Conservation (phyloP, 2,888 invertebrate genomes). For the Unio pictorum region DNA sequence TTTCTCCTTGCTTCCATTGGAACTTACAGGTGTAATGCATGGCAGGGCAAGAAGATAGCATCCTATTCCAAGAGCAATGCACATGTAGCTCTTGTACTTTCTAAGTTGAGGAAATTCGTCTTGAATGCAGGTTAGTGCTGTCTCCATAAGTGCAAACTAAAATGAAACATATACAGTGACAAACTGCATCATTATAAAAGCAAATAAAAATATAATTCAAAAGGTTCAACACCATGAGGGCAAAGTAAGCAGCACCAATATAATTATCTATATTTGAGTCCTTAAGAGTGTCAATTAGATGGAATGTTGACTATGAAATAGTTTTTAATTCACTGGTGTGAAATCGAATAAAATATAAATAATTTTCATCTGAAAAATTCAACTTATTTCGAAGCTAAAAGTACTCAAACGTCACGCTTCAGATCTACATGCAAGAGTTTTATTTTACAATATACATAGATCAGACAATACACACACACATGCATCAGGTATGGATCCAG, state of each 20-base stretch:
- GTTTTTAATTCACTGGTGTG: too few relatives aligned
- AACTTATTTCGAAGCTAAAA: too few relatives aligned
- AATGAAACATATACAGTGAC: slow-evolving; percentile 13
- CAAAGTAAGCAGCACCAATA: not conserved
- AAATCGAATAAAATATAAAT: too few relatives aligned
- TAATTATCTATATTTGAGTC: not conserved
- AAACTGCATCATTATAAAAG: not conserved
- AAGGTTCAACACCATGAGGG: not conserved
- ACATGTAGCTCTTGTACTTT: slow-evolving; percentile 56
- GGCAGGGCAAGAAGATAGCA: slow-evolving; percentile 56
- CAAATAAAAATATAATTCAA: not conserved
- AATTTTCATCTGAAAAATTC: too few relatives aligned
- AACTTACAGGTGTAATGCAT: slow-evolving; percentile 57
- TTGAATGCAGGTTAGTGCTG: slow-evolving; percentile 67
- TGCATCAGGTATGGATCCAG: too few relatives aligned
- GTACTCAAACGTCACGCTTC: too few relatives aligned
- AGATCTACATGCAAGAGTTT: too few relatives aligned
- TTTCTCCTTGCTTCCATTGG: not conserved
- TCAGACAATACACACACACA: too few relatives aligned
- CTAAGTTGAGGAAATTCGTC: slow-evolving; percentile 72
- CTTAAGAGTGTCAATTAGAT: not conserved
- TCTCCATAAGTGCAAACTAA: slow-evolving; percentile 71
- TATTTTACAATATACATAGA: too few relatives aligned
- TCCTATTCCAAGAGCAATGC: slow-evolving; percentile 45
- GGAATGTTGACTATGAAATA: too few relatives aligned